These are phyloP conservation scores for Eristalis arbustorum DNA, from an alignment of 2,888 invertebrate genomes.

Conservation along the genomic window DNA sequence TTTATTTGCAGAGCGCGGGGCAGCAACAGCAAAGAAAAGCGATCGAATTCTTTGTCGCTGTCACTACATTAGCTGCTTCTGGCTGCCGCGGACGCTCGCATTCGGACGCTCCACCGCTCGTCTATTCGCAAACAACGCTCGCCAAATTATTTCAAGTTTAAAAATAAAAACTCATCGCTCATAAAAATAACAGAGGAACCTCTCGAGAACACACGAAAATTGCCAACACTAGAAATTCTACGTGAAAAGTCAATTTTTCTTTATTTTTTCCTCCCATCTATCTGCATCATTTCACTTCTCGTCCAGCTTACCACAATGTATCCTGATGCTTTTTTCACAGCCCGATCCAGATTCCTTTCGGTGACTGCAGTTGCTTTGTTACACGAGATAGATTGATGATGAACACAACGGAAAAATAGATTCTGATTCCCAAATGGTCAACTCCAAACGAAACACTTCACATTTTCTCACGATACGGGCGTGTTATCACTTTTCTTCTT, in stretches of 20 bases:
- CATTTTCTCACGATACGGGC: constrained; percentile 61
- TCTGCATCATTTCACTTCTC: not conserved
- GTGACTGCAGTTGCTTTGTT: not conserved
- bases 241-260: constrained; percentile 24
- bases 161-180: constrained; percentile 63
- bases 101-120: constrained; percentile 3
- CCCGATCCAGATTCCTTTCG: constrained; percentile 18
- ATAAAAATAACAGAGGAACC: constrained; percentile 60
- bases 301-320: constrained; percentile 33
- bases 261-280: not conserved
- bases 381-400: not conserved
- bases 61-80: not conserved
- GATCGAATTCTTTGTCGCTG: constrained; percentile 32
- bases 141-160: constrained; percentile 70
- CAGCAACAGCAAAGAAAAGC: constrained; percentile 18
- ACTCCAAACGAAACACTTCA: constrained; percentile 53
- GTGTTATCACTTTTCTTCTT: constrained; percentile 56
- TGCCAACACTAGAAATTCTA: constrained; percentile 27
- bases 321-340: constrained; percentile 17
- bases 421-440: constrained; percentile 34
- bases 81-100: not conserved
- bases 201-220: constrained; percentile 27
- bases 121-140: constrained; percentile 38
- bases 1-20: constrained; percentile 31
- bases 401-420: not conserved